Percentiles rank a stretch among this genome's conserved stretches.
Conservation (phyloP, 2,797 vertebrate species). For the Glossophaga mutica region DNA sequence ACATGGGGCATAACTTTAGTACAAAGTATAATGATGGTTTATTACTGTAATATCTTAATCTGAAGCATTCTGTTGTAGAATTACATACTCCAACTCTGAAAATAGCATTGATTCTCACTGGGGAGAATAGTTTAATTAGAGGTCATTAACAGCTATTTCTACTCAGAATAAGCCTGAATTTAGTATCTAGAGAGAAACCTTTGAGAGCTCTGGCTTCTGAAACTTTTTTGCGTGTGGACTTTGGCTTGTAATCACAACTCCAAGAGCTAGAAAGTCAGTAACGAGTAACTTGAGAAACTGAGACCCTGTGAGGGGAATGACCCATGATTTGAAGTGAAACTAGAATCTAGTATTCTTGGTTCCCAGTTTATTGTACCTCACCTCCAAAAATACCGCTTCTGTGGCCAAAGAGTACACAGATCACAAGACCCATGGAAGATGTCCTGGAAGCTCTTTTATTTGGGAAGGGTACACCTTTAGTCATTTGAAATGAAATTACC, state of each 20-base stretch:
- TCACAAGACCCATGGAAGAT: not conserved
- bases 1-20: not conserved
- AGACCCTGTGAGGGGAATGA: not conserved
- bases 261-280: not conserved
- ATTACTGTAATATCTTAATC: not conserved
- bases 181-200: slow-evolving; percentile 6
- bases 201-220: slow-evolving; percentile 26
- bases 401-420: not conserved
- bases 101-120: not conserved
- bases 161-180: slow-evolving; percentile 13
- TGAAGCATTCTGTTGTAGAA: not conserved
- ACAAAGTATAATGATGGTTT: not conserved
- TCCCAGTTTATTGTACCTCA: not conserved
- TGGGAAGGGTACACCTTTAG: not conserved
- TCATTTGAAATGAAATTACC: not conserved
- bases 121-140: slow-evolving; percentile 1
- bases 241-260: not conserved
- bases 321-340: not conserved
- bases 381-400: slow-evolving; percentile 5
- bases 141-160: not conserved
- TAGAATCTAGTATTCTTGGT: not conserved
- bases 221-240: not conserved
- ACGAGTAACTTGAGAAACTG: not conserved
- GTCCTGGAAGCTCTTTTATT: not conserved
- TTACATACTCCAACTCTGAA: not conserved